These are phyloP conservation scores for Enteromius viviparus DNA, from an alignment of 2,797 vertebrate species.

Conservation along the genomic window DNA sequence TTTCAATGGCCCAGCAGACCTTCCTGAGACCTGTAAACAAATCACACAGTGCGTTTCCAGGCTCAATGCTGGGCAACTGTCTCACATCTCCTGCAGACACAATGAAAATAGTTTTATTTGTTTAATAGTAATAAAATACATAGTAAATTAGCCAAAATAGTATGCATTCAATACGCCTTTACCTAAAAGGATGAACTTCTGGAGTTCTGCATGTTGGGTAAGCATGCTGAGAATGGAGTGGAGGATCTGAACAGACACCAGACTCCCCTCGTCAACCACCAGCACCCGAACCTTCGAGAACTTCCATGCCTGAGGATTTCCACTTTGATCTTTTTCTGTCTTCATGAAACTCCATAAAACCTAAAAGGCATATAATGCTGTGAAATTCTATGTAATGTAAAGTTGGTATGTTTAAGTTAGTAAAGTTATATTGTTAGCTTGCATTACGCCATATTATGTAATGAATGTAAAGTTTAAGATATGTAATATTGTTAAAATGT, in stretches of 20 bases:
- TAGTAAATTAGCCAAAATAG: neutral
- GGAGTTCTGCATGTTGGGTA: conserved; percentile 71
- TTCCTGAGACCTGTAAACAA: conserved; percentile 75
- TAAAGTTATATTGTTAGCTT: neutral
- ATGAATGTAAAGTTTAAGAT: neutral
- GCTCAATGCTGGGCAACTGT: conserved; percentile 85
- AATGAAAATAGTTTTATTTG: neutral
- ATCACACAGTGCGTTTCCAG: conserved; percentile 82
- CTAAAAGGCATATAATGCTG: conserved; percentile 60
- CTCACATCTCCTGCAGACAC: conserved; percentile 79
- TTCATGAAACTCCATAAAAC: conserved; percentile 79
- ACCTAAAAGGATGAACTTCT: conserved; percentile 85
- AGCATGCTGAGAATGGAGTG: conserved; percentile 78
- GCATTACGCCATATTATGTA: neutral
- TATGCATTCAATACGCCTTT: conserved; percentile 60
- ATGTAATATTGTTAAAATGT: neutral
- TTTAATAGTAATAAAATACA: conserved; percentile 2
- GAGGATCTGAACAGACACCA: conserved; percentile 79
- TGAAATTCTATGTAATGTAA: neutral
- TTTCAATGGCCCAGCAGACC: conserved; percentile 77
- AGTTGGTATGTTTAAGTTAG: neutral
- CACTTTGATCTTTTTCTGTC: conserved; percentile 38
- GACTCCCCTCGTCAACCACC: conserved; percentile 86
- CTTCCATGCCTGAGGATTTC: conserved; percentile 67
- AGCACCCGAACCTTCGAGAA: conserved; percentile 79